Evolutionary conservation across 1,140 invertebrate genomes (phyloP), one percentile per base, ranked within the genome.

Genomic region (Heliconius congener): DNA sequence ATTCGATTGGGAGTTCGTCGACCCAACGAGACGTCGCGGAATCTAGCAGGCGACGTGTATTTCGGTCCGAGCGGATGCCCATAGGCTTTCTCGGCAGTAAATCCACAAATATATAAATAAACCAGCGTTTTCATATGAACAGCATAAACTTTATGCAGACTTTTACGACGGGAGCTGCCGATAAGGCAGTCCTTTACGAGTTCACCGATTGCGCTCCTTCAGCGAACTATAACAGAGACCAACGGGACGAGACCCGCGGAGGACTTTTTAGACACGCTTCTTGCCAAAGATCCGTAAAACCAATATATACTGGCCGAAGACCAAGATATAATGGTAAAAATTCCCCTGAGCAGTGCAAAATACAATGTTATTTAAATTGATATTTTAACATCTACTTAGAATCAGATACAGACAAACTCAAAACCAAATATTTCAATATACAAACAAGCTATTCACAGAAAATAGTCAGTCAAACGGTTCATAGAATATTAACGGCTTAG

Each of bases 11-110:
- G 82, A 86, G 91, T 90, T 90, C 91, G 87, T 90, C 88, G 84
- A 91, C 91, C 92, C 84, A 83, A 66, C 85, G 87, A 89, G 92
- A 91, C 91, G 91, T 91, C 90, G 90, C 91, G 89, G 92, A 92
- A 94, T 93, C 89, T 89, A 91, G 89, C 87, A 75, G 85, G 84
- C 85, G 83, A 74, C 80, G 90, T 80, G 88, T 94, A 94, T 94
- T 94, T 94, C 82, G 82, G 92, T 92, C 85, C 85, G 76, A 73
- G 81, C 90, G 92, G 90, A 92, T 89, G 88, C 86, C 80, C 86
- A 84, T 88, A 90, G 90, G 85, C 87, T 91, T 92, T 89, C 88
- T 90, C 87, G 85, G 77, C 86, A 85, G 82, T 89, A 91, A 91
- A 90, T 91, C 86, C 90, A 92, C 90, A 83, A 89, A 89, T 85